Base-by-base conservation (phyloP, 2,113 vertebrate genomes). In the Bubo bubo region DNA sequence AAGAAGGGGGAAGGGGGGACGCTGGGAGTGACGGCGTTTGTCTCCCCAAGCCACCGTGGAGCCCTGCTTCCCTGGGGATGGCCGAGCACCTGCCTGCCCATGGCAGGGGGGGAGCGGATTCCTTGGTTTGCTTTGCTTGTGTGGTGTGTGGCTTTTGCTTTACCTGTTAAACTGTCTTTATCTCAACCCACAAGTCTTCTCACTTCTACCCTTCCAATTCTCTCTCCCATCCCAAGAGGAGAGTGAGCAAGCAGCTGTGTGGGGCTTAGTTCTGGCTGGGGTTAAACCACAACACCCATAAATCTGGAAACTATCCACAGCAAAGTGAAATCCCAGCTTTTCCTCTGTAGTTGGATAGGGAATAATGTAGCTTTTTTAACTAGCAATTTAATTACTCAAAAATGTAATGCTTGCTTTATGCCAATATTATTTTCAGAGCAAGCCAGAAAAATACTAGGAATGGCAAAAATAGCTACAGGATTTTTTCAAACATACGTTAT, bases 61-160 rank as follows among this genome's bases (percentile, higher is more conserved):
- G 41, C 41, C 41, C 41, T 43, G 41, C 41, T 43, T 43, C 41
- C 41, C 45, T 45, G 45, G 45, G 45, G 45, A 45, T 45, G 45
- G 45, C 45, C 18, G 45, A 47, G 17, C 43, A 43, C 45, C 45
- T 20, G 45, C 45, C 45, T 47, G 45, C 45, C 45, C 17, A 20
- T 14, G 26, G 50, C 24, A 26, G 15, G 50, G 12, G 24, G 50
- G 10, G 50, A 52, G 15, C 6, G 14, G 26, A 52, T 52, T 23
- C 50, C 50, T 52, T 52, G 50, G 12, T 52, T 52, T 52, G 26
- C 50, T 52, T 52, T 27, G 39, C 39, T 50, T 34, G 23, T 0
- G 0, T 1, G 2, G 0, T 1, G 2, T 1, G 4, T 3, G 11
- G 49, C 20, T 77, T 52, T 52, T 52, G 26, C 50, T 52, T 52